Evolutionary conservation across 2,888 invertebrate genomes (phyloP).

Genomic region (Apotomis betuletana): DNA sequence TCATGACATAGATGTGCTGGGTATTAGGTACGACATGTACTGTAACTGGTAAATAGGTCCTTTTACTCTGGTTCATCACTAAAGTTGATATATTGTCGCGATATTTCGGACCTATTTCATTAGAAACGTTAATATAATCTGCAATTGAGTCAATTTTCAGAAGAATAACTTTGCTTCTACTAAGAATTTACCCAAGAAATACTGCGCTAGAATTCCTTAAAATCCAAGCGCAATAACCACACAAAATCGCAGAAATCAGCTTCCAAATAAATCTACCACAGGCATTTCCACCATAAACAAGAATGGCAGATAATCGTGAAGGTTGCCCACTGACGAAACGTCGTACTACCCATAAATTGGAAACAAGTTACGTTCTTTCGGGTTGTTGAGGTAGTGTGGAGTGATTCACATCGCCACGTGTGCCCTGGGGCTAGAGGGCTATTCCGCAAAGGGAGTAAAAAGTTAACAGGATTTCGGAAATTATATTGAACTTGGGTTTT

Average conservation of each 20-base stretch:
- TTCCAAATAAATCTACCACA: conserved; percentile 16
- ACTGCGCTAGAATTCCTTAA: neutral
- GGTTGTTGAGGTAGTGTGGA: neutral
- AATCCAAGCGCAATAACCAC: neutral
- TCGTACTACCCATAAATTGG: neutral
- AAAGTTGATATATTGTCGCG: no score
- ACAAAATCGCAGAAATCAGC: conserved; percentile 20
- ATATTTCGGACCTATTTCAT: no score
- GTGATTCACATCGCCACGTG: conserved; percentile 35
- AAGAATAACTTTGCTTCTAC: no score
- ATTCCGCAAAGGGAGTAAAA: conserved; percentile 8
- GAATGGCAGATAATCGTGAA: conserved; percentile 23
- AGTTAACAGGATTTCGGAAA: neutral
- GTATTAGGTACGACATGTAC: no score
- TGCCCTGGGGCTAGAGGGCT: conserved; percentile 15
- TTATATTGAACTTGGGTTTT: neutral
- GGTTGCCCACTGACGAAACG: neutral
- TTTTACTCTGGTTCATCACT: no score
- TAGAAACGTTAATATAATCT: no score
- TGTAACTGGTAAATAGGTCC: no score
- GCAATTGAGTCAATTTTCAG: no score
- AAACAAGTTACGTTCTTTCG: neutral
- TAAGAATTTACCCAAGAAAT: neutral
- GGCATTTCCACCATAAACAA: conserved; percentile 34
- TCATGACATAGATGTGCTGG: no score